Evolutionary conservation across 2,797 vertebrate species (phyloP).

Genomic region (Alcedo atthis): DNA sequence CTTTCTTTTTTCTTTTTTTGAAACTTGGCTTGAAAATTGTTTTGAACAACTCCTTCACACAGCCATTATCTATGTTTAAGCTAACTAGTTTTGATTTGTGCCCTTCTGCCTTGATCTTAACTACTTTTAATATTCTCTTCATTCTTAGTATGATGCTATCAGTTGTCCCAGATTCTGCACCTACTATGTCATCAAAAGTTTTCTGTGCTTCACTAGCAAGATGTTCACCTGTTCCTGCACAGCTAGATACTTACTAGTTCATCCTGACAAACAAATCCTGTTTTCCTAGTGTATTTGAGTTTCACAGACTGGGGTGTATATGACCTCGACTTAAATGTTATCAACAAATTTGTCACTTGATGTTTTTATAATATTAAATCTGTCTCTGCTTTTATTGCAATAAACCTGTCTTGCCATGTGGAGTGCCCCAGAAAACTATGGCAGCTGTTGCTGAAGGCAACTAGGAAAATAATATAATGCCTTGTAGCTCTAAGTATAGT

Average conservation of each 20-base stretch:
- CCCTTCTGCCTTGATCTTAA: conserved; percentile 50
- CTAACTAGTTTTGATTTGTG: neutral
- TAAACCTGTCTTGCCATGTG: neutral
- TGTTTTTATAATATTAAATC: neutral
- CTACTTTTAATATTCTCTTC: conserved; percentile 48
- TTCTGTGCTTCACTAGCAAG: conserved; percentile 8
- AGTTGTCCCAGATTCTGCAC: conserved; percentile 41
- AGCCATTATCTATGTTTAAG: neutral
- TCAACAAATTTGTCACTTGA: conserved; percentile 2
- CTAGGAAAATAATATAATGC: neutral
- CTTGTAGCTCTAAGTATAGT: neutral
- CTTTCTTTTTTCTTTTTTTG: neutral
- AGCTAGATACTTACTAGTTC: neutral
- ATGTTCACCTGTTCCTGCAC: neutral
- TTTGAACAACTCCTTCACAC: neutral
- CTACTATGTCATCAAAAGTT: conserved; percentile 34
- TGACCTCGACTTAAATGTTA: neutral
- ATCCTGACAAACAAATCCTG: neutral
- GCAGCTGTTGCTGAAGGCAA: neutral
- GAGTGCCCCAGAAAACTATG: neutral
- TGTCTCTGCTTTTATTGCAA: neutral
- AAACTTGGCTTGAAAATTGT: conserved; percentile 12
- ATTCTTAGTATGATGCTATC: conserved; percentile 59
- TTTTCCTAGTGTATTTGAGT: conserved; percentile 11
- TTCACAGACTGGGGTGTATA: conserved; percentile 1